Evolutionary conservation across 2,797 vertebrate genomes (phyloP).

Genomic region (Petrocephalus schoutedeni): DNA sequence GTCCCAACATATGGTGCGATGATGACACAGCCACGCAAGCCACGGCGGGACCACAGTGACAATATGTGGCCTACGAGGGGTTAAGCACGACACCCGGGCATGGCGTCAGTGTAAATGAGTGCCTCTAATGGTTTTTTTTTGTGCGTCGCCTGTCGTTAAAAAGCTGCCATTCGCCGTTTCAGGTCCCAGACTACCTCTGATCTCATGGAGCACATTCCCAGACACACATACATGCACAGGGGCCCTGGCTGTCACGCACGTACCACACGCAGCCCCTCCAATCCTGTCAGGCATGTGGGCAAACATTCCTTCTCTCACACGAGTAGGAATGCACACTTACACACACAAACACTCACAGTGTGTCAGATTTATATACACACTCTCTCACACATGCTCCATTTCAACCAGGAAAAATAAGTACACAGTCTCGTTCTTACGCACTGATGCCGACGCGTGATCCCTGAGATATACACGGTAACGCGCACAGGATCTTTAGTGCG

Average conservation of each 20-base stretch:
- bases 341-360: background rate
- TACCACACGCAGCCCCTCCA: background rate
- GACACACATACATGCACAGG: background rate
- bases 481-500: background rate
- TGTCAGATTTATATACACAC: background rate
- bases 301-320: background rate
- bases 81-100: background rate
- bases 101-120: background rate
- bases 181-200: background rate
- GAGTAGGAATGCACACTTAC: background rate
- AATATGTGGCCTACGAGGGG: background rate
- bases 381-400: background rate
- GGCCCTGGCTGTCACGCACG: background rate
- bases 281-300: background rate
- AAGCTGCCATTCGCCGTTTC: background rate
- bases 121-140: background rate
- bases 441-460: background rate
- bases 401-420: background rate
- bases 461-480: background rate
- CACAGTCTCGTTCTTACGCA: background rate
- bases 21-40: background rate
- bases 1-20: background rate
- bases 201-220: background rate
- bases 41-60: background rate
- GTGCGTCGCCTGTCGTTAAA: background rate